phyloP scores from a whole-genome alignment of 2,797 vertebrate species.

The Pelobates cultripes region DNA sequence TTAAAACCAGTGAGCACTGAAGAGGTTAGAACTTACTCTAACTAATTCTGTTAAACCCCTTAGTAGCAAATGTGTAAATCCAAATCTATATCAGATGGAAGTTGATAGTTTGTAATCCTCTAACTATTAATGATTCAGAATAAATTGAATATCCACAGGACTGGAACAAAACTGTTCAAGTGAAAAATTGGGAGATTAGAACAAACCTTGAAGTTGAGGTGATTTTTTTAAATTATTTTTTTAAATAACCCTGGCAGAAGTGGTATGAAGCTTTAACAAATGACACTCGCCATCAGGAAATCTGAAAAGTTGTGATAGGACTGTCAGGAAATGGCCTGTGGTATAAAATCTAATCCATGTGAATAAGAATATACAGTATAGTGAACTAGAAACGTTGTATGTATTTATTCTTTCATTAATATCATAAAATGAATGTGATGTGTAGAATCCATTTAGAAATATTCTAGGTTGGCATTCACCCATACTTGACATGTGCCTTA shows the following conservation, averaged over 20 bases:
- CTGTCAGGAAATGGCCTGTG: too few relatives aligned
- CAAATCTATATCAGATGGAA: conserved; percentile 48
- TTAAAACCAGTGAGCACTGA: conserved; percentile 43
- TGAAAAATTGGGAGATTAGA: conserved; percentile 54
- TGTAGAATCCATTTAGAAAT: too few relatives aligned
- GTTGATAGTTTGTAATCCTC: conserved; percentile 47
- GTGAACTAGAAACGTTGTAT: too few relatives aligned
- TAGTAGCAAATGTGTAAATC: conserved; percentile 38
- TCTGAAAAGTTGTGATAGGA: conserved; percentile 34
- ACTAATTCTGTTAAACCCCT: conserved; percentile 46
- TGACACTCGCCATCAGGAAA: conserved; percentile 33
- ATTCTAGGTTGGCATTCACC: too few relatives aligned
- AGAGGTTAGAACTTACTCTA: conserved; percentile 43
- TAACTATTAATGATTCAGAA: conserved; percentile 47
- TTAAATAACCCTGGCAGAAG: conserved; percentile 40
- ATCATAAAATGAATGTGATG: too few relatives aligned
- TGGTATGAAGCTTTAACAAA: conserved; percentile 45
- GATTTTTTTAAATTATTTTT: conserved; percentile 17
- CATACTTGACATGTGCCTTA: too few relatives aligned
- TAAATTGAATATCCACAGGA: conserved; percentile 55
- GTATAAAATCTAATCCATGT: not conserved
- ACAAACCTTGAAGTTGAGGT: conserved; percentile 40
- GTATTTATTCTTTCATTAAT: too few relatives aligned
- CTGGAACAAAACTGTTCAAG: conserved; percentile 46
- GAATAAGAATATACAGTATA: too few relatives aligned